A percentile compares a stretch with the other conserved stretches of the same genome.
These are phyloP conservation scores for Artemia sp. DNA, from an alignment of 2,888 invertebrate genomes.

Conservation along the genomic window DNA sequence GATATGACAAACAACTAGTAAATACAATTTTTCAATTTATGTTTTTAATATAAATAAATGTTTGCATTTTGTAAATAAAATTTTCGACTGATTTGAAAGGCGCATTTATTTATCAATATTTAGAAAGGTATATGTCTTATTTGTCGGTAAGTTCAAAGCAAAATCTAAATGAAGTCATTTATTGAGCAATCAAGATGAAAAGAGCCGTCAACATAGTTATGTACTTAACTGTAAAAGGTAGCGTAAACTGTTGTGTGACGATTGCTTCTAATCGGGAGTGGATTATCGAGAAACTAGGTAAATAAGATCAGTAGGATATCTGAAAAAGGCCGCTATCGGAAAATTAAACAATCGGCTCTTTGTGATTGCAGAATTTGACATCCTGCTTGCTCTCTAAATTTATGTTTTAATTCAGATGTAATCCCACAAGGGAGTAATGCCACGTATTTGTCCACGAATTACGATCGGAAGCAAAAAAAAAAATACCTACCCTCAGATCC, in stretches of 20 bases:
- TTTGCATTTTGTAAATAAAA: constrained; percentile 19
- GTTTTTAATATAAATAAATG: constrained; percentile 21
- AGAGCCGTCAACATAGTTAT: not conserved
- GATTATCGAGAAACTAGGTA: constrained; percentile 13
- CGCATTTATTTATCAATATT: constrained; percentile 20
- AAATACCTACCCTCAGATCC: too few species aligned
- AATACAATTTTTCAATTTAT: constrained; percentile 16
- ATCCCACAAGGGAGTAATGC: too few species aligned
- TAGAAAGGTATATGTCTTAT: constrained; percentile 20
- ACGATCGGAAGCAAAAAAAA: too few species aligned
- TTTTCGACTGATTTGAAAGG: constrained; percentile 20
- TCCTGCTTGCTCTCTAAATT: too few species aligned
- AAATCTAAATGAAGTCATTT: constrained; percentile 5
- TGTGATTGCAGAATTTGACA: too few species aligned
- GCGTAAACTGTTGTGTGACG: constrained; percentile 12
- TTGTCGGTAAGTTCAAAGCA: not conserved
- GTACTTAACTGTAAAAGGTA: constrained; percentile 13
- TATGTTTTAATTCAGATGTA: too few species aligned
- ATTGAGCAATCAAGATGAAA: constrained; percentile 5
- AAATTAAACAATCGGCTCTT: constrained; percentile 9
- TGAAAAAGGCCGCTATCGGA: constrained; percentile 5
- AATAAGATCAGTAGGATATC: constrained; percentile 3
- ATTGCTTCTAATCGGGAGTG: constrained; percentile 1
- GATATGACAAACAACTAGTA: too few species aligned
- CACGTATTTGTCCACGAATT: too few species aligned